A percentile compares a stretch with the other conserved stretches of the same genome.
Evolutionary conservation across 2,797 vertebrate species (phyloP).

Genomic region (Amniataba percoides): DNA sequence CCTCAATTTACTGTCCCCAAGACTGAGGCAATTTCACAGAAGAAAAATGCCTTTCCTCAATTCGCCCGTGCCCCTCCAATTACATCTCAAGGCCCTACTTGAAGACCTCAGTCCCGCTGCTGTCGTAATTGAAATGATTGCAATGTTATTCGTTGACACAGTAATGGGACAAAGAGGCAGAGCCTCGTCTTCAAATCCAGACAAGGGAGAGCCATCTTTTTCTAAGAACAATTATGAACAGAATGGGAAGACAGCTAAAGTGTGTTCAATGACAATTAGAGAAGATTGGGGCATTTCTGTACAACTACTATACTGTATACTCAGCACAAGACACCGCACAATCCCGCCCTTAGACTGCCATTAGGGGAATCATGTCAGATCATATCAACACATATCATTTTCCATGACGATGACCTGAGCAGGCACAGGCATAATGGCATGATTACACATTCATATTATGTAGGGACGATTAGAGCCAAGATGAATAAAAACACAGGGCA

Average conservation of each 20-base stretch:
- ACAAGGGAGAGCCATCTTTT: slow-evolving; percentile 58
- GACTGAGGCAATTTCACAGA: slow-evolving; percentile 76
- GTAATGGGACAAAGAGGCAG: slow-evolving; percentile 69
- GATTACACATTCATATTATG: slow-evolving; percentile 71
- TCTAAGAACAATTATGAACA: slow-evolving; percentile 62
- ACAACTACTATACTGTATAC: slow-evolving; percentile 25
- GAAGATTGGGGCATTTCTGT: slow-evolving; percentile 41
- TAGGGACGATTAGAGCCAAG: slow-evolving; percentile 60
- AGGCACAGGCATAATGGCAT: slow-evolving; percentile 59
- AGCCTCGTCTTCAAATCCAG: slow-evolving; percentile 65
- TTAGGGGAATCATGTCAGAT: slow-evolving; percentile 64
- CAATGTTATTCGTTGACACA: slow-evolving; percentile 70
- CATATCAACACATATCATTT: slow-evolving; percentile 54
- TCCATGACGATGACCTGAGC: slow-evolving; percentile 55
- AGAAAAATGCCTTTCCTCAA: slow-evolving; percentile 68
- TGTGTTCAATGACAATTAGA: slow-evolving; percentile 54
- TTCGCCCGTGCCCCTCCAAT: slow-evolving; percentile 68
- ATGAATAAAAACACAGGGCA: slow-evolving; percentile 65
- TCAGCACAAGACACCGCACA: slow-evolving; percentile 22
- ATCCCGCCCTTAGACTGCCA: slow-evolving; percentile 44
- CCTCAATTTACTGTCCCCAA: slow-evolving; percentile 77
- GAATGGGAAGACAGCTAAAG: slow-evolving; percentile 48
- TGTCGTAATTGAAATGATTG: slow-evolving; percentile 81
- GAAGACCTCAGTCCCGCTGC: slow-evolving; percentile 54
- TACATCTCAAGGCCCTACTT: slow-evolving; percentile 72